Base-by-base conservation (phyloP, 2,797 vertebrate species). In the Acanthurus leucopareius region DNA sequence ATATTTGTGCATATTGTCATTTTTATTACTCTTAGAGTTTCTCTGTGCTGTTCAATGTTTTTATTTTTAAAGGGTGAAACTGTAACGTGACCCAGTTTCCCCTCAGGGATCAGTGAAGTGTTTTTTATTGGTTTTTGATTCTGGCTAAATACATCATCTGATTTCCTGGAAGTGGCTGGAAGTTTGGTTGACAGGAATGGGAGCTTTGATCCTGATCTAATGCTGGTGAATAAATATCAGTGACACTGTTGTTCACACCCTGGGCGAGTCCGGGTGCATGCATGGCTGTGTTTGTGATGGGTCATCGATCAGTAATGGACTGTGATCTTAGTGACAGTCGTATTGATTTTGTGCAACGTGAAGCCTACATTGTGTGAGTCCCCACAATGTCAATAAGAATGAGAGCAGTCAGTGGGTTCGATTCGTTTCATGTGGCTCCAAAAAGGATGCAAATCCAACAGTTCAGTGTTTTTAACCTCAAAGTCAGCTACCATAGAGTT, bases 301-400 rank as follows among this genome's bases (percentile, higher is more conserved):
- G 48, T 82, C 74, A 85, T 77, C 35, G 57, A 82, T 87, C 81
- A 53, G 56, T 64, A 68, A 76, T 42, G 61, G 74, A 56, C 83
- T 67, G 56, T 20, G 45, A 72, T 77, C 51, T 66, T 19, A 40
- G 59, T 80, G 65, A 28, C 53, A 61, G 64, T 64, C 11, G 0
- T 40, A 84, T 83, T 58, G 84, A 89, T 32, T 69, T 10, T 15
- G 57, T 73, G 62, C 77, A 84, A 61, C 17, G 44, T 64, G 75
- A 80, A 15, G 45, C 54, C 67, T n/a, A 4, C 57, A 11, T 44
- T 45, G 69, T 22, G 16, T 1, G 20, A 51, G 17, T n/a, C 13
- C 32, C 32, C 10, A 19, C 16, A 10, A 14, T 5, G 44, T 84
- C 75, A 22, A 70, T 71, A 56, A n/a, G 52, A n/a, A 45, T 15